These are phyloP conservation scores for Thumatha senex DNA, from an alignment of 2,888 invertebrate species.

Conservation along the genomic window DNA sequence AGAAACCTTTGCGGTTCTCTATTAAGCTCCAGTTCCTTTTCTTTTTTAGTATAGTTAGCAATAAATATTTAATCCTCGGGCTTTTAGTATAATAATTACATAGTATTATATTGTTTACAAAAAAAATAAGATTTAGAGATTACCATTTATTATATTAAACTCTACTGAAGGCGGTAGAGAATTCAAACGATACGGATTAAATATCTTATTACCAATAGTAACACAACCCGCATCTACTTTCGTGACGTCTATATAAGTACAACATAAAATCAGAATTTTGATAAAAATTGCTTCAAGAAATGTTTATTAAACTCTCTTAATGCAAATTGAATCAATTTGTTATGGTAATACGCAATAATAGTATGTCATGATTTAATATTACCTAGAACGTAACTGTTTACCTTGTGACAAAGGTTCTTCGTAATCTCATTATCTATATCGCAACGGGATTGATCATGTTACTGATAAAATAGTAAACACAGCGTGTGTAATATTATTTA, in stretches of 20 bases:
- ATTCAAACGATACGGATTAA: conserved; percentile 34
- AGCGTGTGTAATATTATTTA: conserved; percentile 26
- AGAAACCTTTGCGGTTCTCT: too few relatives aligned
- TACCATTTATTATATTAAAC: too few relatives aligned
- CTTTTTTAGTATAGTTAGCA: too few relatives aligned
- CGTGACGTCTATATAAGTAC: too few relatives aligned
- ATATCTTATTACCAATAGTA: conserved; percentile 21
- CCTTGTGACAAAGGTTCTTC: conserved; percentile 33
- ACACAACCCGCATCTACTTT: conserved; percentile 9
- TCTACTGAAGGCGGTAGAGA: conserved; percentile 22
- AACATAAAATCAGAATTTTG: too few relatives aligned
- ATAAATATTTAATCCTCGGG: too few relatives aligned
- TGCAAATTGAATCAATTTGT: neutral
- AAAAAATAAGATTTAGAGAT: too few relatives aligned
- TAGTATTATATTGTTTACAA: too few relatives aligned
- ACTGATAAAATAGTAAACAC: conserved; percentile 43
- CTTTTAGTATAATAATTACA: too few relatives aligned
- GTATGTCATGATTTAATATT: conserved; percentile 10
- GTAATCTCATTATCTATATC: conserved; percentile 41
- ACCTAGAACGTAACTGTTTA: conserved; percentile 28
- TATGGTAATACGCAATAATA: neutral
- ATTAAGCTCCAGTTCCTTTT: too few relatives aligned
- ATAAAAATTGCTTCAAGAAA: too few relatives aligned
- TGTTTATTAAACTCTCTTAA: too few relatives aligned
- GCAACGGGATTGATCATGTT: conserved; percentile 34